These are phyloP conservation scores for Anomalospiza imberbis DNA, from an alignment of 2,797 vertebrate genomes.

Conservation along the genomic window DNA sequence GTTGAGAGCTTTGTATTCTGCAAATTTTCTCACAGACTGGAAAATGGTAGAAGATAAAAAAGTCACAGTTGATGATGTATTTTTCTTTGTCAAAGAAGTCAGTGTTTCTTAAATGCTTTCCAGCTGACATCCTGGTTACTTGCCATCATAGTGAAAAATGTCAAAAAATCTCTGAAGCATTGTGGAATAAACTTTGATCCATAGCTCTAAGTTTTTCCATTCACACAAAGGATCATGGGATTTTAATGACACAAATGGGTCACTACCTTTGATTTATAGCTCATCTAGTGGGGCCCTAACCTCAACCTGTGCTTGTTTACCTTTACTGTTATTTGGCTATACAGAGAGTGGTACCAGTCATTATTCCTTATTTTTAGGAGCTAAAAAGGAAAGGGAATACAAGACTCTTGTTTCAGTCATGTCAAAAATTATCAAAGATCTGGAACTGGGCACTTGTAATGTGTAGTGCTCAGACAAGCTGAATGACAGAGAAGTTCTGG, in stretches of 20 bases:
- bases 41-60: not conserved
- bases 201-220: not conserved
- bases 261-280: not conserved
- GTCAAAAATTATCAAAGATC: not conserved
- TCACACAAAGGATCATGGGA: not conserved
- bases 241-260: not conserved
- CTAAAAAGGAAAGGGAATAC: not conserved
- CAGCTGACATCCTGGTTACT: not conserved
- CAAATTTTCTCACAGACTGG: not conserved
- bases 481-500: not conserved
- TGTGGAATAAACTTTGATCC: not conserved
- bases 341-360: not conserved
- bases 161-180: constrained; percentile 21
- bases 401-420: not conserved
- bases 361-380: not conserved
- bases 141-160: constrained; percentile 13
- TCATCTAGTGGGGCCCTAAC: not conserved
- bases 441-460: not conserved
- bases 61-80: not conserved
- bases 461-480: not conserved
- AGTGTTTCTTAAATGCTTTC: not conserved
- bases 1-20: not conserved
- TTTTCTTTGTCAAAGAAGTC: not conserved
- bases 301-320: not conserved
- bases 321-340: not conserved